Conservation (phyloP, 2,797 vertebrate genomes). For the Limnodromus scolopaceus region DNA sequence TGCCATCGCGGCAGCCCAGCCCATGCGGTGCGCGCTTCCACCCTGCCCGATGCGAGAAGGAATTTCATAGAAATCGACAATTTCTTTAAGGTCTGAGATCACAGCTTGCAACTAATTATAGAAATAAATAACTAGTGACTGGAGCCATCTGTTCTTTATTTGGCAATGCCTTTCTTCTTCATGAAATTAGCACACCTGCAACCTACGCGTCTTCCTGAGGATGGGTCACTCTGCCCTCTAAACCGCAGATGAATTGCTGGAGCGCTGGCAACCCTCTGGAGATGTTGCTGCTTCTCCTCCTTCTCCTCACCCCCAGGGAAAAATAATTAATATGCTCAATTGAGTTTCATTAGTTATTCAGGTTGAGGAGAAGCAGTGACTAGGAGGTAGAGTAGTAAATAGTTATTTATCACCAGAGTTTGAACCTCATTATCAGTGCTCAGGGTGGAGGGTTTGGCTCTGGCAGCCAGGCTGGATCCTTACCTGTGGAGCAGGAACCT, state of each 20-base stretch:
- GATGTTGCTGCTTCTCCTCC: background rate
- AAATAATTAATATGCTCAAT: conserved; percentile 33
- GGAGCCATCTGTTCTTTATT: conserved; percentile 79
- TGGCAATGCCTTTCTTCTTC: conserved; percentile 62
- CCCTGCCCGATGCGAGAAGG: background rate
- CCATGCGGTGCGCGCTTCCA: rapidly evolving
- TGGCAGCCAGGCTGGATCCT: background rate
- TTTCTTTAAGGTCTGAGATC: conserved; percentile 72
- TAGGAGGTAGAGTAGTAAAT: background rate
- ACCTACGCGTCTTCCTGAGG: background rate
- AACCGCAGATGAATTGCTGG: background rate
- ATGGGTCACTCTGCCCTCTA: conserved; percentile 44
- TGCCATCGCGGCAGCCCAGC: background rate
- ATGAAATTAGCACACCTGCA: conserved; percentile 72
- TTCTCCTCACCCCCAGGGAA: background rate
- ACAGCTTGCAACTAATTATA: conserved; percentile 78
- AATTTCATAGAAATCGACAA: conserved; percentile 57
- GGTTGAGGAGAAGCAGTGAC: background rate
- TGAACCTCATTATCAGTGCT: background rate
- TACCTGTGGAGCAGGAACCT: background rate
- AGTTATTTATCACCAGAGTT: background rate
- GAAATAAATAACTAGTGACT: conserved; percentile 82
- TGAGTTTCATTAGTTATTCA: background rate
- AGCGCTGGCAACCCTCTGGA: background rate
- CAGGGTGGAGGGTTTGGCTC: background rate